A percentile compares a stretch with the other conserved stretches of the same genome.
Conservation (phyloP, 2,113 vertebrate species). For the Pao palembangensis region DNA sequence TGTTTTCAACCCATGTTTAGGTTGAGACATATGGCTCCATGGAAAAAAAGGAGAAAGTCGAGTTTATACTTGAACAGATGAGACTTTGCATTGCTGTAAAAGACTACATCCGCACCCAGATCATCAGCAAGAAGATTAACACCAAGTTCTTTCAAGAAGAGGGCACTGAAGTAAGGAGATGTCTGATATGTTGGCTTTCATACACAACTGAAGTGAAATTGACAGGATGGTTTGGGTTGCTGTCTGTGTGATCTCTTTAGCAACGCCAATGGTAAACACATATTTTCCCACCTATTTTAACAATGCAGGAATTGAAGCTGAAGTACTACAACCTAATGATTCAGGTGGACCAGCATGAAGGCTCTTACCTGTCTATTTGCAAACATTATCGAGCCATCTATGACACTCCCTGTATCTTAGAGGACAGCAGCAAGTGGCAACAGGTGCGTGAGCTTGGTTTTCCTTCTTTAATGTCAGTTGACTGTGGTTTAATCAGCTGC, state of each 20-base stretch:
- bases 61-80: constrained; percentile 99
- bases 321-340: constrained; percentile 99
- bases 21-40: constrained; percentile 99
- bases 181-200: too few species aligned
- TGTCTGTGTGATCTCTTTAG: neutral
- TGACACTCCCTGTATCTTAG: constrained; percentile 95
- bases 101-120: constrained; percentile 97
- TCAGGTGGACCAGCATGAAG: constrained; percentile 96
- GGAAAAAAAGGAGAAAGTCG: constrained; percentile 97
- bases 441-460: constrained; percentile 76
- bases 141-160: constrained; percentile 98
- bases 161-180: constrained; percentile 82
- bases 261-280: neutral
- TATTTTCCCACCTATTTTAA: neutral
- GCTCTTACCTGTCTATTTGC: constrained; percentile 96
- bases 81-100: constrained; percentile 96
- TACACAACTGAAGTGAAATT: too few species aligned
- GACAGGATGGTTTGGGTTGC: too few species aligned
- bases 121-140: constrained; percentile 99
- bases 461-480: too few species aligned
- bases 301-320: constrained; percentile 86
- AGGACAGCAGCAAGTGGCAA: constrained; percentile 95
- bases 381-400: constrained; percentile 99
- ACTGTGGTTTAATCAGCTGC: too few species aligned
- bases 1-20: constrained; percentile 57